Conservation (phyloP, 2,113 vertebrate species). For the Coturnix japonica region DNA sequence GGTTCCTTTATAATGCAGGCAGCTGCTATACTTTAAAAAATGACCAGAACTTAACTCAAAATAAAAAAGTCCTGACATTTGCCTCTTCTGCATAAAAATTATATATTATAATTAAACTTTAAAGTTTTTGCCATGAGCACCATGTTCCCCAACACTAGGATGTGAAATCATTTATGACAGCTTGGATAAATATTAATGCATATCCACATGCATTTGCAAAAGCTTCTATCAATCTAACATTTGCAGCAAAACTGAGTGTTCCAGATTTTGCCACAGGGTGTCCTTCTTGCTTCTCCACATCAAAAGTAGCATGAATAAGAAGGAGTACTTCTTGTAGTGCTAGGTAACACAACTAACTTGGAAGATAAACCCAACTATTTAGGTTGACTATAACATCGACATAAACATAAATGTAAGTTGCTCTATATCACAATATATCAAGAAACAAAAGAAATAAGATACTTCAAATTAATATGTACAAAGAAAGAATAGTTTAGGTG, state of each 20-base stretch:
- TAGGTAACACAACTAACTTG: slow-evolving; percentile 79
- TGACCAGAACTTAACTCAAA: slow-evolving; percentile 92
- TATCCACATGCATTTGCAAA: slow-evolving; percentile 92
- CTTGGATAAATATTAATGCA: slow-evolving; percentile 99
- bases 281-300: slow-evolving; percentile 90
- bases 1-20: slow-evolving; percentile 67
- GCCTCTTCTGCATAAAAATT: slow-evolving; percentile 96
- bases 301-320: slow-evolving; percentile 78
- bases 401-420: slow-evolving; percentile 32
- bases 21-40: slow-evolving; percentile 81
- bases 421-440: background rate
- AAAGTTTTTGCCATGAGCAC: slow-evolving; percentile 97
- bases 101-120: slow-evolving; percentile 98
- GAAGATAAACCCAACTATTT: slow-evolving; percentile 67
- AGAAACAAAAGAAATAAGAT: background rate
- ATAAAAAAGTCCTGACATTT: slow-evolving; percentile 94
- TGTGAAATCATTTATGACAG: slow-evolving; percentile 99
- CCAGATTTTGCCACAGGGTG: slow-evolving; percentile 91
- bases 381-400: slow-evolving; percentile 31
- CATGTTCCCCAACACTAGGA: slow-evolving; percentile 89
- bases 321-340: slow-evolving; percentile 70
- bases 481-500: slow-evolving; percentile 2
- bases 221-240: slow-evolving; percentile 91
- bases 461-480: background rate
- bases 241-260: slow-evolving; percentile 84